These are phyloP conservation scores for Carterocephalus palaemon DNA, from an alignment of 2,888 invertebrate genomes.

Conservation along the genomic window DNA sequence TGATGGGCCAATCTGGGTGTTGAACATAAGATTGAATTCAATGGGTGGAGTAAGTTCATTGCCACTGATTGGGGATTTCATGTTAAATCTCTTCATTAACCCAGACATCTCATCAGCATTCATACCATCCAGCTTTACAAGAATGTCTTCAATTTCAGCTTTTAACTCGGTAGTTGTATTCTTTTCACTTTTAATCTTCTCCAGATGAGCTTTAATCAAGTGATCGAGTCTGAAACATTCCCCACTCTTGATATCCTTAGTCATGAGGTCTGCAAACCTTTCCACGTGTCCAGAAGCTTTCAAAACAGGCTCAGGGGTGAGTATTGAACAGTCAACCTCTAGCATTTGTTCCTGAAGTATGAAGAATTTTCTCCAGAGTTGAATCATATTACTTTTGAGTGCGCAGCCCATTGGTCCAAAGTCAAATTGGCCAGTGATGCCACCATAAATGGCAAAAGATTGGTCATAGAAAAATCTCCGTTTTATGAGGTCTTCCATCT, in stretches of 20 bases:
- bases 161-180: slow-evolving; percentile 85
- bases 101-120: slow-evolving; percentile 92
- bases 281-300: slow-evolving; percentile 99
- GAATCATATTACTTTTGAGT: slow-evolving; percentile 95
- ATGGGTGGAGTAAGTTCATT: slow-evolving; percentile 97
- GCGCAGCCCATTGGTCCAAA: slow-evolving; percentile 99
- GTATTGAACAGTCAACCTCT: slow-evolving; percentile 98
- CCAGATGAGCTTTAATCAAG: slow-evolving; percentile 95
- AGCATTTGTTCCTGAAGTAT: slow-evolving; percentile 99
- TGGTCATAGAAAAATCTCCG: slow-evolving; percentile 98
- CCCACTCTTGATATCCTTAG: slow-evolving; percentile 96
- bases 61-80: slow-evolving; percentile 96
- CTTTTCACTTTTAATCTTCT: slow-evolving; percentile 91
- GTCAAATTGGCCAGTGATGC: slow-evolving; percentile 95
- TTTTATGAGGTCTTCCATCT: slow-evolving; percentile 98
- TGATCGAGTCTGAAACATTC: slow-evolving; percentile 99
- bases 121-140: slow-evolving; percentile 94
- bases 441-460: slow-evolving; percentile 99
- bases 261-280: slow-evolving; percentile 99
- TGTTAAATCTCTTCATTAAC: slow-evolving; percentile 90
- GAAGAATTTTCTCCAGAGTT: slow-evolving; percentile 96
- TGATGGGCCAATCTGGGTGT: slow-evolving; percentile 97
- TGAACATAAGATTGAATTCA: slow-evolving; percentile 99
- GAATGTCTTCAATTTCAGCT: slow-evolving; percentile 86
- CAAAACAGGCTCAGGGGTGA: slow-evolving; percentile 97